phyloP scores from a whole-genome alignment of 2,888 invertebrate species.

The Colostygia pectinataria region DNA sequence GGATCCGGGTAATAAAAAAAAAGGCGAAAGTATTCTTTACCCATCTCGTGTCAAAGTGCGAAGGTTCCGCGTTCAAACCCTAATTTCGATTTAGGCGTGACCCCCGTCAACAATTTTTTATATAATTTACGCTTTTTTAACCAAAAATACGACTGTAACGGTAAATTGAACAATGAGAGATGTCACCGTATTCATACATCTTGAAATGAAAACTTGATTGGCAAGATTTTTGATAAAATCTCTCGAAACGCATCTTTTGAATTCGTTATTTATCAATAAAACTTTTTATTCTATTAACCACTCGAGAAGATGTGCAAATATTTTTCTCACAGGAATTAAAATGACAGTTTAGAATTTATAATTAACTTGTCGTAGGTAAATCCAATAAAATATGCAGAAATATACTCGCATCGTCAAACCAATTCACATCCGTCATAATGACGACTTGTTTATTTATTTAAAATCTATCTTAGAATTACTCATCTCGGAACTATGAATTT shows the following conservation, averaged over 20 bases:
- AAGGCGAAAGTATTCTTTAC: slow-evolving; percentile 45
- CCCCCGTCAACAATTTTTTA: slow-evolving; percentile 79
- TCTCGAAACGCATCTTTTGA: slow-evolving; percentile 66
- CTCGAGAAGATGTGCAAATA: slow-evolving; percentile 50
- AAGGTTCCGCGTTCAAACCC: slow-evolving; percentile 69
- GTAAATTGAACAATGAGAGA: slow-evolving; percentile 66
- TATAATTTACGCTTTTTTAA: slow-evolving; percentile 72
- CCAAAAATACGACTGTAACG: slow-evolving; percentile 63
- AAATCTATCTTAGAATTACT: slow-evolving; percentile 25
- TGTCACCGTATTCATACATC: slow-evolving; percentile 70
- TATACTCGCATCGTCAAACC: not conserved
- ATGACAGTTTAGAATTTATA: slow-evolving; percentile 25
- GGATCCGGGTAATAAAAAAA: slow-evolving; percentile 65
- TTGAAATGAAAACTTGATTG: slow-evolving; percentile 78
- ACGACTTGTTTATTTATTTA: slow-evolving; percentile 36
- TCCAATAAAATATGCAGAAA: slow-evolving; percentile 15
- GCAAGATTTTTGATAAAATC: slow-evolving; percentile 70
- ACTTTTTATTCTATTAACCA: slow-evolving; percentile 54
- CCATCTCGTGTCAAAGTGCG: slow-evolving; percentile 79
- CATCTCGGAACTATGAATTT: slow-evolving; percentile 51
- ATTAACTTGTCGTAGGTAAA: not conserved
- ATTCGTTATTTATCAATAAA: slow-evolving; percentile 51
- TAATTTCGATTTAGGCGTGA: slow-evolving; percentile 79
- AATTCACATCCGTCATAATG: slow-evolving; percentile 4
- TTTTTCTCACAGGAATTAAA: slow-evolving; percentile 68